phyloP scores from a whole-genome alignment of 2,113 vertebrate genomes.

The Cyprinodon brontotheroides region DNA sequence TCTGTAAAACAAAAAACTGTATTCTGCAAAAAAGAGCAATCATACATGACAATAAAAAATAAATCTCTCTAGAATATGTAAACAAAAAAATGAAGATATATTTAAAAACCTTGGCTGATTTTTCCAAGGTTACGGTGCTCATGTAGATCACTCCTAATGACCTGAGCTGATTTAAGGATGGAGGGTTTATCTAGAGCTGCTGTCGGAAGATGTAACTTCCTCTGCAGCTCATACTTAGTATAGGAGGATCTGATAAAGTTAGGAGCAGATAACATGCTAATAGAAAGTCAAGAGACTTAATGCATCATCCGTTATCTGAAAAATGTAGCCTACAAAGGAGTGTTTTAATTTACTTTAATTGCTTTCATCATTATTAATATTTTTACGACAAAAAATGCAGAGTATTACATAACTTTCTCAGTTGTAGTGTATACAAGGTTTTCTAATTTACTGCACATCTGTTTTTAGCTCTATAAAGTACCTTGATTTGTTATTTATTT shows the following conservation, averaged over 20 bases:
- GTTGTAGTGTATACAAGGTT: not conserved
- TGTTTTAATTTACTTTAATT: not conserved
- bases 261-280: conserved; percentile 20
- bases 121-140: conserved; percentile 40
- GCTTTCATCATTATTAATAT: not conserved
- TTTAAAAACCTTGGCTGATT: conserved; percentile 37
- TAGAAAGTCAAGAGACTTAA: not conserved
- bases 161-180: conserved; percentile 53
- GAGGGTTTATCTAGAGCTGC: conserved; percentile 52
- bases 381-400: not conserved
- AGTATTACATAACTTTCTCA: not conserved
- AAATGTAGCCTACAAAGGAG: not conserved
- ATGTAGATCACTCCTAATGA: conserved; percentile 48
- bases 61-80: conserved; percentile 27
- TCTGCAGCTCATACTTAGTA: conserved; percentile 6
- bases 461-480: not conserved
- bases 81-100: conserved; percentile 40
- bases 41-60: conserved; percentile 21
- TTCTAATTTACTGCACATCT: not conserved
- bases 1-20: not conserved
- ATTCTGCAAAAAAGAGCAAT: conserved; percentile 6
- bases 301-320: not conserved
- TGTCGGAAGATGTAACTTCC: conserved; percentile 37
- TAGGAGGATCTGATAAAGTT: conserved; percentile 30
- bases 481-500: not conserved